phyloP scores from a whole-genome alignment of 2,888 invertebrate species.

The Dasypolia templi region DNA sequence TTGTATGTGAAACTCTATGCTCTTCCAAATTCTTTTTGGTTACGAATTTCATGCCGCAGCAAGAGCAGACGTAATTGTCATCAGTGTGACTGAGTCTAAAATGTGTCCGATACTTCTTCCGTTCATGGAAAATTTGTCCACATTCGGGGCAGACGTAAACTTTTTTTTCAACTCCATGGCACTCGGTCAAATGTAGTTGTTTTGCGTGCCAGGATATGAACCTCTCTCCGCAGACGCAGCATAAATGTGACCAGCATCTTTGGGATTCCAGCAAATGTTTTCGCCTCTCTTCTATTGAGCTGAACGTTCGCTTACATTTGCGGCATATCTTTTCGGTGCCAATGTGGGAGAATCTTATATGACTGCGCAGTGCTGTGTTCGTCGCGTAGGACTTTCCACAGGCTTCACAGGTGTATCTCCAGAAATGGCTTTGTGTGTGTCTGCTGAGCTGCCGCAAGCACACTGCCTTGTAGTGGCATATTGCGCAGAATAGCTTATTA shows the following conservation, averaged over 20 bases:
- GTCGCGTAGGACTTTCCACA: slow-evolving; percentile 86
- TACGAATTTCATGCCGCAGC: slow-evolving; percentile 83
- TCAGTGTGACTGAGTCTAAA: slow-evolving; percentile 82
- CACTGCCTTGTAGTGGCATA: slow-evolving; percentile 78
- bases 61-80: slow-evolving; percentile 81
- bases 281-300: slow-evolving; percentile 76
- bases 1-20: slow-evolving; percentile 89
- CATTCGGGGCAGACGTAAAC: slow-evolving; percentile 81
- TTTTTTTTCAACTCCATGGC: slow-evolving; percentile 78
- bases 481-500: slow-evolving; percentile 78
- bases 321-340: slow-evolving; percentile 79
- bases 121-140: slow-evolving; percentile 75
- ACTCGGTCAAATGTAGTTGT: slow-evolving; percentile 77
- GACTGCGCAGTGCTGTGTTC: slow-evolving; percentile 78
- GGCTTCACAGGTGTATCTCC: slow-evolving; percentile 83
- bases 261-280: slow-evolving; percentile 77
- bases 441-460: slow-evolving; percentile 81
- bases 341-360: slow-evolving; percentile 79
- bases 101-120: slow-evolving; percentile 79
- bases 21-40: slow-evolving; percentile 81
- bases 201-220: slow-evolving; percentile 81
- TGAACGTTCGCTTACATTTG: slow-evolving; percentile 82
- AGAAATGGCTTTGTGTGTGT: slow-evolving; percentile 84
- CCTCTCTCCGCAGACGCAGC: slow-evolving; percentile 80
- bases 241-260: slow-evolving; percentile 82